Conservation (phyloP, 2,797 vertebrate genomes). For the Lutjanus campechanus region DNA sequence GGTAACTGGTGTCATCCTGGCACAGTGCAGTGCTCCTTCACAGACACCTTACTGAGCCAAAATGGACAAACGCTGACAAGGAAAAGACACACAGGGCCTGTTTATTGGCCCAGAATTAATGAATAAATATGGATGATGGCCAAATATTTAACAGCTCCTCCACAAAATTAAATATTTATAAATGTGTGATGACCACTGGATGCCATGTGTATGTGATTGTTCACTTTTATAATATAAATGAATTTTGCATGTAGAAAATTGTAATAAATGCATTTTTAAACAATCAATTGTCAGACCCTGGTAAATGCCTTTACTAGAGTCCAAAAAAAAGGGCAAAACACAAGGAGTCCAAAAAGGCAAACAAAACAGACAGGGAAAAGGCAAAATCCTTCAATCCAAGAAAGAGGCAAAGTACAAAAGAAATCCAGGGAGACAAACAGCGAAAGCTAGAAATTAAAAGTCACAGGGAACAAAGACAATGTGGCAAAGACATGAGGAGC, state of each 20-base stretch:
- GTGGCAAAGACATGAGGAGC: no score
- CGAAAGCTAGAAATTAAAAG: no score
- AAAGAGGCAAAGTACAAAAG: no score
- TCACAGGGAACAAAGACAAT: no score
- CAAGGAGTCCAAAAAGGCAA: no score
- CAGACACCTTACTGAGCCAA: conserved; percentile 16
- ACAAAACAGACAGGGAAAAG: no score
- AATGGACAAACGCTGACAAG: conserved; percentile 29
- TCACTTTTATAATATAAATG: conserved; percentile 34
- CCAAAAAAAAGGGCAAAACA: no score
- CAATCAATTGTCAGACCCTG: neutral
- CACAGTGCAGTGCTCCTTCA: conserved; percentile 32
- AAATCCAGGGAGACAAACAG: no score
- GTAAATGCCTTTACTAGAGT: no score
- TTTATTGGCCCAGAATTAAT: neutral
- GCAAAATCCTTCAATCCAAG: no score
- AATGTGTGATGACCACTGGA: conserved; percentile 29
- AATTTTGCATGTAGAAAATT: conserved; percentile 18
- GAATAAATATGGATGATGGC: conserved; percentile 2
- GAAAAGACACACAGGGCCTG: neutral
- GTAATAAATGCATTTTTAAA: conserved; percentile 43
- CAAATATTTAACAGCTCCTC: neutral
- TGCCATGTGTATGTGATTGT: conserved; percentile 9
- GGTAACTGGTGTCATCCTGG: conserved; percentile 55
- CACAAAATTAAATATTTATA: conserved; percentile 41